phyloP scores from a whole-genome alignment of 2,888 invertebrate genomes.

The Athrips mouffetella region DNA sequence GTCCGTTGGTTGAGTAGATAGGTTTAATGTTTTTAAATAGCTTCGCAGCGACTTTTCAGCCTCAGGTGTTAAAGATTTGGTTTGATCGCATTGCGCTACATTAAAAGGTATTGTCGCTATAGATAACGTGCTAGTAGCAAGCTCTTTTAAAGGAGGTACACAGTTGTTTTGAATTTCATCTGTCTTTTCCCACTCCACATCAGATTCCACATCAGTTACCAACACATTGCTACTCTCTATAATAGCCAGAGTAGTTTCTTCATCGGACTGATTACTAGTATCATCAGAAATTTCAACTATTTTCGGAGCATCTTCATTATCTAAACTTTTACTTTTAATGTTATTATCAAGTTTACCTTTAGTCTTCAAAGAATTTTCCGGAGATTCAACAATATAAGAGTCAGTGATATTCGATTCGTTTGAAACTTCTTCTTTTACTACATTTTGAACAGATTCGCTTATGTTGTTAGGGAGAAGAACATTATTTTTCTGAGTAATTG shows the following conservation, averaged over 20 bases:
- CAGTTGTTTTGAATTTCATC: slow-evolving; percentile 52
- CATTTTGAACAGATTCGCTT: slow-evolving; percentile 14
- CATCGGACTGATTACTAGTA: slow-evolving; percentile 31
- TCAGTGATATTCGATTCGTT: slow-evolving; percentile 22
- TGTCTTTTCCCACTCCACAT: slow-evolving; percentile 78
- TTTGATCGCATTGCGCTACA: slow-evolving; percentile 58
- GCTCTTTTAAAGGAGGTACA: slow-evolving; percentile 35
- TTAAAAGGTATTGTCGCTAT: slow-evolving; percentile 62
- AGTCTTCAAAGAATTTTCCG: slow-evolving; percentile 49
- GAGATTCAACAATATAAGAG: slow-evolving; percentile 64
- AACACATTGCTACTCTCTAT: slow-evolving; percentile 72
- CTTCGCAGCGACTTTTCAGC: slow-evolving; percentile 76
- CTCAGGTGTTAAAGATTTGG: slow-evolving; percentile 71
- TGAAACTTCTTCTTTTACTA: slow-evolving; percentile 9
- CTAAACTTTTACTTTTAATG: slow-evolving; percentile 70
- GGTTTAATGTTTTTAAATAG: slow-evolving; percentile 77
- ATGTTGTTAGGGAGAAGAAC: too few relatives aligned
- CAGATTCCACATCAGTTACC: slow-evolving; percentile 80
- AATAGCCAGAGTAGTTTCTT: slow-evolving; percentile 46
- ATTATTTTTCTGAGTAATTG: neutral
- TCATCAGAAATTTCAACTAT: slow-evolving; percentile 66
- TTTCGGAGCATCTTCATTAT: slow-evolving; percentile 65
- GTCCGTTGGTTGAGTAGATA: slow-evolving; percentile 70
- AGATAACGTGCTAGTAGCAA: slow-evolving; percentile 56
- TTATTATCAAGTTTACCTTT: slow-evolving; percentile 51